phyloP scores from a whole-genome alignment of 1,140 invertebrate species.

The Chlorops oryzae region DNA sequence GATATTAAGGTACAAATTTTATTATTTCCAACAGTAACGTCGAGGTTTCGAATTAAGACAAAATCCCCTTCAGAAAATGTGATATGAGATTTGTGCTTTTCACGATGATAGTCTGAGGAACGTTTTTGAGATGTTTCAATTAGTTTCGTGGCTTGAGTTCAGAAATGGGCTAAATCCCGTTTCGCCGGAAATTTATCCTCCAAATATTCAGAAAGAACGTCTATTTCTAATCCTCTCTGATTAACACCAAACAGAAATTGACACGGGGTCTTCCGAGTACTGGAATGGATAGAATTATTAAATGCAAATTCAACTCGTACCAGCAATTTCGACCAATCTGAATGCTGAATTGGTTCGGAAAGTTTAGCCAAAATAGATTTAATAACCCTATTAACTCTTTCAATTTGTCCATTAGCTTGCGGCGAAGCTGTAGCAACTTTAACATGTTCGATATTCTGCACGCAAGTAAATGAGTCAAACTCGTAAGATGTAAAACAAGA shows the following conservation, averaged over 20 bases:
- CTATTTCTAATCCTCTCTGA: conserved; percentile 2
- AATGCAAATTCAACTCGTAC: conserved; percentile 7
- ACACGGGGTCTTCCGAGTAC: conserved; percentile 4
- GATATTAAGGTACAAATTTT: conserved; percentile 5
- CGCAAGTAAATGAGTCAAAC: background rate
- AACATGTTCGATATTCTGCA: conserved; percentile 5
- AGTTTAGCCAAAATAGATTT: conserved; percentile 7
- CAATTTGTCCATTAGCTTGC: conserved; percentile 1
- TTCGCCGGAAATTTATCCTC: no score
- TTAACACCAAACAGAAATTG: conserved; percentile 5
- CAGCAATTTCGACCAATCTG: conserved; percentile 5
- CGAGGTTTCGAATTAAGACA: conserved; percentile 2
- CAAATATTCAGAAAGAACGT: conserved; percentile 1
- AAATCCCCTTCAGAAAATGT: conserved; percentile 3
- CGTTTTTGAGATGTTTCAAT: no score
- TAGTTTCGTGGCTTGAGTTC: no score
- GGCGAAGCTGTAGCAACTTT: background rate
- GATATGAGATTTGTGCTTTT: background rate
- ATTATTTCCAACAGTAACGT: background rate
- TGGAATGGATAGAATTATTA: conserved; percentile 4
- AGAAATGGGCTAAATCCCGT: no score
- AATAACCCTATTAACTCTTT: conserved; percentile 4
- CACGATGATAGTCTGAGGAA: no score
- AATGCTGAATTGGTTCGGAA: no score
- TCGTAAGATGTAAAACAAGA: background rate